Percentiles rank a stretch among this genome's conserved stretches.
phyloP scores from a whole-genome alignment of 2,113 vertebrate species.

The Myotis yumanensis region DNA sequence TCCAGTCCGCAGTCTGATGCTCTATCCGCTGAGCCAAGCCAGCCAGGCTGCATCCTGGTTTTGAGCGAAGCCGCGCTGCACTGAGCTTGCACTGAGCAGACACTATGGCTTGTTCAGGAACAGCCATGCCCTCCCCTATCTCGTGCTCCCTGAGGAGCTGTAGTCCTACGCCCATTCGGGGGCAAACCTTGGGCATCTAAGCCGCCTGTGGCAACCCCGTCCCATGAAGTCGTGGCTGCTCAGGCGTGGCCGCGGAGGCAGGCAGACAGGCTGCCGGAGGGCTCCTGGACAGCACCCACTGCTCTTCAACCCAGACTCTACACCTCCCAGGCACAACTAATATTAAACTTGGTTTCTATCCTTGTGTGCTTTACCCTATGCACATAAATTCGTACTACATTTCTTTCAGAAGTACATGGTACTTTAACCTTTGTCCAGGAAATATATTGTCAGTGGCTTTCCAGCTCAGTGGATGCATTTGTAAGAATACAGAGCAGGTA shows the following conservation, averaged over 20 bases:
- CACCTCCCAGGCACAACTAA: not conserved
- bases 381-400: not conserved
- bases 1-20: too few species aligned
- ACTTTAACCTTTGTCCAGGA: not conserved
- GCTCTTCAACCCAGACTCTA: not conserved
- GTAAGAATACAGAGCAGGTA: not conserved
- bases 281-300: not conserved
- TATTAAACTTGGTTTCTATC: not conserved
- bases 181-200: not conserved
- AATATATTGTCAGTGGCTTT: not conserved
- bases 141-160: not conserved
- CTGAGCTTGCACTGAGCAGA: not conserved
- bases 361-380: not conserved
- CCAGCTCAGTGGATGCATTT: not conserved
- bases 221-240: not conserved
- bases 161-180: not conserved
- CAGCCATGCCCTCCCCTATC: not conserved
- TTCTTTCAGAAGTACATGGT: not conserved
- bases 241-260: not conserved
- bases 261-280: not conserved
- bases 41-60: not conserved
- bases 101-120: rapidly evolving
- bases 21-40: too few species aligned
- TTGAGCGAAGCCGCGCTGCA: too few species aligned
- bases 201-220: not conserved